Base-by-base conservation (phyloP, 1,140 invertebrate species). In the Zaprionus inermis region DNA sequence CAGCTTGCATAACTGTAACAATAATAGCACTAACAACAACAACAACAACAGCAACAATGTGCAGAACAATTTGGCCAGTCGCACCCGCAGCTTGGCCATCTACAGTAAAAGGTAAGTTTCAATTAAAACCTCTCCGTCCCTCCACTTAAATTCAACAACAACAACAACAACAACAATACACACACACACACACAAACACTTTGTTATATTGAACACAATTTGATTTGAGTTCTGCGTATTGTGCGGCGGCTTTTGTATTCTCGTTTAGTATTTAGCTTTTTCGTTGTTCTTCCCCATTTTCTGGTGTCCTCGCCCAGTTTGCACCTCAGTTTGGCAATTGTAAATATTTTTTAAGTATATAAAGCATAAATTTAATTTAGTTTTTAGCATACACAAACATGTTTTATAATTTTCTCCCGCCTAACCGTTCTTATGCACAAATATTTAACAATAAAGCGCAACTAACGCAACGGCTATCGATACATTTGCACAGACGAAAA, bases 31-130 rank as follows among this genome's bases (percentile, higher is more conserved):
- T 66, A 88, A 72, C 55, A 79, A 70, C 72, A 81, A 66, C 72
- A 71, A 65, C 54, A 70, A 71, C 68, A 86, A 76, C 58, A 79
- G 68, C 76, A 82, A 91, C 77, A 81, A 76, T 68, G 34, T 83
- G 34, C 38, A 76, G 72, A 58, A 55, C 68, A 82, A 68, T 69
- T 58, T 76, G 63, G 81, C 74, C 51, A 90, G 85, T 78, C 78
- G 91, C 64, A 86, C 91, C 49, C 90, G 90, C 57, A 91, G 91
- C 73, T 63, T 92, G 59, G 91, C 91, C 30, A 81, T 92, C 49
- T 92, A 92, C 72, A 92, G 89, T 74, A 92, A 92, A 66, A 89
- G 91, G 91, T 92, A 89, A 92, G 91, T 92, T 44, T 18, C 32
- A 60, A 49, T 58, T 41, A 24, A 55, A 44, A 16, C 38, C 38